Base-by-base conservation (phyloP, 2,888 invertebrate genomes). In the Hymenopus coronatus region DNA sequence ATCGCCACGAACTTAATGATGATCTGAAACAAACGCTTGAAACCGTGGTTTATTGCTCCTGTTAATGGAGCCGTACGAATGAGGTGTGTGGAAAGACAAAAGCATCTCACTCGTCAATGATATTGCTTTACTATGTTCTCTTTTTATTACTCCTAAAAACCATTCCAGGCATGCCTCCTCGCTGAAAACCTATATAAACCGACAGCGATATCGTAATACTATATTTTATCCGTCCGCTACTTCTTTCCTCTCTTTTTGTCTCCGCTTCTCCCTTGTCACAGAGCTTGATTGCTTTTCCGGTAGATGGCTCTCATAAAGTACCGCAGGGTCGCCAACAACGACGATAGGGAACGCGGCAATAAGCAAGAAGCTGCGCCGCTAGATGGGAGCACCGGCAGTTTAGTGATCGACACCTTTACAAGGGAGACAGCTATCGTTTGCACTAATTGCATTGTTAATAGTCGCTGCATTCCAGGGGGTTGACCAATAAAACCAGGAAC, bases 211-310 rank as follows among this genome's bases (percentile, higher is more conserved):
- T 70, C 54, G 54, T 70, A 70, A 70, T 70, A 12, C 40, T 40
- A 70, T 70, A 70, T 70, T 70, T 70, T 70, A 70, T 70, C 54
- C 54, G 54, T 70, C 20, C 54, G 54, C 54, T 70, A 70, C 20
- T 70, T 70, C 54, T 70, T 70, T 70, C 54, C 54, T 70, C 54
- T 70, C 54, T 70, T 70, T 70, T 70, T 70, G 54, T 70, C 54
- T 70, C 54, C 20, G 54, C 54, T 70, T 70, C 54, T 20, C 54
- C 54, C 54, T 70, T 70, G 54, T 70, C 54, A 70, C 54, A 70
- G 1, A 82, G 70, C 87, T 87, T 87, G 87, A 87, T 87, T 87
- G 87, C 87, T 87, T 87, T 87, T n/a, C 87, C 87, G 81, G 87
- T 87, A 87, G 87, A 82, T 87, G 82, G 82, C 87, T 87, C 87